A percentile compares a stretch with the other conserved stretches of the same genome.
These are phyloP conservation scores for Hesperia comma DNA, from an alignment of 2,888 invertebrate genomes.

Conservation along the genomic window DNA sequence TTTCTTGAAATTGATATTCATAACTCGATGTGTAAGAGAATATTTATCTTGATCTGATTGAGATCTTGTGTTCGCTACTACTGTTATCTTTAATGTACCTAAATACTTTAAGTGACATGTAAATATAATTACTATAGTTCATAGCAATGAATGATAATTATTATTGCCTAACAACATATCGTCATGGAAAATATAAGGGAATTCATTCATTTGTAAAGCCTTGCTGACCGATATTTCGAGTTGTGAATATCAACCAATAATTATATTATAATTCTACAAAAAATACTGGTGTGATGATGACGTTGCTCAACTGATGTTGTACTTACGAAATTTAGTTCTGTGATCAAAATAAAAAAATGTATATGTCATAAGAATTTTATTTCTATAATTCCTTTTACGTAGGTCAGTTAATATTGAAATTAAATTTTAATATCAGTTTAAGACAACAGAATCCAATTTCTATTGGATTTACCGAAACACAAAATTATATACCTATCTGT, in stretches of 20 bases:
- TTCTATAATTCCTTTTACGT: background rate
- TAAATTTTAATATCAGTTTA: too few relatives aligned
- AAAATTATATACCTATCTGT: too few relatives aligned
- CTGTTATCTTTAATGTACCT: background rate
- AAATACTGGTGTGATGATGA: conserved; percentile 64
- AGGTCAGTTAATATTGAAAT: too few relatives aligned
- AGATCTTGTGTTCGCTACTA: background rate
- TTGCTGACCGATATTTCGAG: background rate
- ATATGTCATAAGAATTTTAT: conserved; percentile 61
- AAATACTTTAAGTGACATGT: background rate
- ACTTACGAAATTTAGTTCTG: conserved; percentile 79
- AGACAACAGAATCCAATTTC: too few relatives aligned
- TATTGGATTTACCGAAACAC: too few relatives aligned
- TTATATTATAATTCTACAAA: conserved; percentile 35
- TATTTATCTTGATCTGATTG: background rate
- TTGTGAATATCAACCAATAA: conserved; percentile 29
- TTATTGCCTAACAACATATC: background rate
- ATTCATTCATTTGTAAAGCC: background rate
- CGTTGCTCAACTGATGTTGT: conserved; percentile 80
- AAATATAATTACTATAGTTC: conserved; percentile 3
- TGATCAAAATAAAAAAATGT: conserved; percentile 68
- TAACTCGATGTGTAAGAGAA: conserved; percentile 9
- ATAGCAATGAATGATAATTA: background rate
- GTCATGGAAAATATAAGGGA: background rate
- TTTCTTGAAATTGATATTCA: conserved; percentile 26